Evolutionary conservation across 2,888 invertebrate genomes (phyloP), one percentile per base, ranked within the genome.

Genomic region (Hypomecis punctinalis): DNA sequence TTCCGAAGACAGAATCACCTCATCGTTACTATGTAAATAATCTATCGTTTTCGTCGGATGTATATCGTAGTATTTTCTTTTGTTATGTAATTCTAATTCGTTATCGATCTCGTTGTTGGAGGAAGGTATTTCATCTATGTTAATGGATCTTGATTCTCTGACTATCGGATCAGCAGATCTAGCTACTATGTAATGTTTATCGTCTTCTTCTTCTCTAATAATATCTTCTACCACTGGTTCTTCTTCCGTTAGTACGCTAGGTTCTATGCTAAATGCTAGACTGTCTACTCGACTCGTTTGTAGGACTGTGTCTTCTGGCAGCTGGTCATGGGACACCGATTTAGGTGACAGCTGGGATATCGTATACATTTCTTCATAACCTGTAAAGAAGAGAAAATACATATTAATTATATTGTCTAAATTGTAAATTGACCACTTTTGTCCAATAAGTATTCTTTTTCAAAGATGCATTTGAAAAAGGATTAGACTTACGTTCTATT

Each of bases 271-370:
- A 75, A 89, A 86, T 43, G 80, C 84, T 79, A 87, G 47, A 62
- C 84, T 83, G 69, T 87, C 88, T 61, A 82, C 76, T 43, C 83
- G 77, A 70, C 87, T 89, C 0, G 90, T 93, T 72, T 89, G 84
- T 61, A 90, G 72, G 35, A 89, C 78, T 7, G 79, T 69, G 45
- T 83, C 82, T 63, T 78, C 73, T 1, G 77, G 77, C 48, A 75
- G 62, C 43, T 68, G 72, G 23, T 88, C 77, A 45, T 83, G 74
- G 37, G 77, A 80, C 5, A 86, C 91, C 0, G 96, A 96, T 81
- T 95, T 96, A 71, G 96, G 96, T 71, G 96, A 96, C 65, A 96
- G 91, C 82, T 95, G 96, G 2, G 96, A 95, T 88, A 96, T 94
- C 48, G 94, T 93, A 81, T 93, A 94, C 11, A 85, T 78, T 73